These are phyloP conservation scores for Drosophila parabipectinata DNA, from an alignment of 1,140 invertebrate genomes.

Conservation along the genomic window DNA sequence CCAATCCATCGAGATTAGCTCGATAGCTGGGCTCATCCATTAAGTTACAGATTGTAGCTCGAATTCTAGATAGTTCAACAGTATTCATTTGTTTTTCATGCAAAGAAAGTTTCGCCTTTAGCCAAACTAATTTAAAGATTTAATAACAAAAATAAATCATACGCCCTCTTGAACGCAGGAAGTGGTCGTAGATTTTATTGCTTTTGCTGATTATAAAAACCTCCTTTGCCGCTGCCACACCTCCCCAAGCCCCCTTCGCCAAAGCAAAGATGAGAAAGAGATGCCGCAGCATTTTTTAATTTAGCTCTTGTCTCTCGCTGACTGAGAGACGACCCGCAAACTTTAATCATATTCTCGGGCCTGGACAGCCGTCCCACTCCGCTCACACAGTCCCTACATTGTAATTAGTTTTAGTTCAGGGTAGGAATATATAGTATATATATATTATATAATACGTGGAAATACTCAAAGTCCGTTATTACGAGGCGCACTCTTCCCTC, in stretches of 20 bases:
- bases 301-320: constrained; percentile 63
- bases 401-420: constrained; percentile 73
- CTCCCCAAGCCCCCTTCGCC: background rate
- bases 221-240: constrained; percentile 18
- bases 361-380: background rate
- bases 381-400: constrained; percentile 48
- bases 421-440: constrained; percentile 7
- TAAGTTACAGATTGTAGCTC: constrained; percentile 1
- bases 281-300: constrained; percentile 76
- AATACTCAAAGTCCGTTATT: constrained; percentile 57
- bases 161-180: constrained; percentile 46
- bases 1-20: background rate
- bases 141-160: constrained; percentile 79
- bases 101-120: constrained; percentile 6
- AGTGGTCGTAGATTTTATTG: constrained; percentile 62
- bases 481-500: constrained; percentile 50
- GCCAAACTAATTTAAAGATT: constrained; percentile 58
- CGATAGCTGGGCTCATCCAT: background rate
- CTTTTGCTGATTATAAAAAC: constrained; percentile 75
- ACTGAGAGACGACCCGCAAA: constrained; percentile 37
- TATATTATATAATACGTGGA: constrained; percentile 30
- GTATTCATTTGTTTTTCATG: background rate
- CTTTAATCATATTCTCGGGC: constrained; percentile 75
- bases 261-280: constrained; percentile 48
- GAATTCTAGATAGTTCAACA: constrained; percentile 24